Conservation (phyloP, 2,888 invertebrate genomes). For the Neoitamus cyanurus region DNA sequence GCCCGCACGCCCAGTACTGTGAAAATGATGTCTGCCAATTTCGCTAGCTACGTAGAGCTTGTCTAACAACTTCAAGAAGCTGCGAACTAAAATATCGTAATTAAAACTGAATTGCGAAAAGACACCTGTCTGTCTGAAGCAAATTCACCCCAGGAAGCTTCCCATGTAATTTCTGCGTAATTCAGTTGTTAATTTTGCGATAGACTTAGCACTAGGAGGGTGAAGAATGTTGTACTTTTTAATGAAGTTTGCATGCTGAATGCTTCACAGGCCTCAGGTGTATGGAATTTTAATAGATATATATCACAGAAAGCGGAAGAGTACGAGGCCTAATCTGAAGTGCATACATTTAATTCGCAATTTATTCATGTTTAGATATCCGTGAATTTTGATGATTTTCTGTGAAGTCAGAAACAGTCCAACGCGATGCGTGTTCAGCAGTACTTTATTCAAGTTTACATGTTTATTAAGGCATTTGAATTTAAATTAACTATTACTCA, state of each 20-base stretch:
- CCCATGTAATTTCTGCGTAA: background rate
- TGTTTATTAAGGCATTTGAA: no score
- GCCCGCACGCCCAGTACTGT: background rate
- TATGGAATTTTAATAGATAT: no score
- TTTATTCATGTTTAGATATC: no score
- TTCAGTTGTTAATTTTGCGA: background rate
- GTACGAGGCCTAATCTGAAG: no score
- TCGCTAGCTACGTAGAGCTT: background rate
- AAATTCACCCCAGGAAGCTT: background rate
- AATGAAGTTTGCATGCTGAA: background rate
- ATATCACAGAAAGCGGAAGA: no score
- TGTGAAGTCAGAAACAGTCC: no score
- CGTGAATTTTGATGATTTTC: no score
- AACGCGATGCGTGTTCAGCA: no score
- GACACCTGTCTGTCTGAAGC: background rate
- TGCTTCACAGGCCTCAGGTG: no score
- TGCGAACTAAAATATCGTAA: background rate
- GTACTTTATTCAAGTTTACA: no score
- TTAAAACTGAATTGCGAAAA: background rate
- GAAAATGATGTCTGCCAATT: background rate
- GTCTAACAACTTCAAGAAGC: background rate
- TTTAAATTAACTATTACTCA: no score
- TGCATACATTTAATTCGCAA: no score
- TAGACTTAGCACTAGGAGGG: background rate
- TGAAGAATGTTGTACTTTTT: background rate